Evolutionary conservation across 23 tunicate species (phyloP).

Genomic region (Ciona savignyi): DNA sequence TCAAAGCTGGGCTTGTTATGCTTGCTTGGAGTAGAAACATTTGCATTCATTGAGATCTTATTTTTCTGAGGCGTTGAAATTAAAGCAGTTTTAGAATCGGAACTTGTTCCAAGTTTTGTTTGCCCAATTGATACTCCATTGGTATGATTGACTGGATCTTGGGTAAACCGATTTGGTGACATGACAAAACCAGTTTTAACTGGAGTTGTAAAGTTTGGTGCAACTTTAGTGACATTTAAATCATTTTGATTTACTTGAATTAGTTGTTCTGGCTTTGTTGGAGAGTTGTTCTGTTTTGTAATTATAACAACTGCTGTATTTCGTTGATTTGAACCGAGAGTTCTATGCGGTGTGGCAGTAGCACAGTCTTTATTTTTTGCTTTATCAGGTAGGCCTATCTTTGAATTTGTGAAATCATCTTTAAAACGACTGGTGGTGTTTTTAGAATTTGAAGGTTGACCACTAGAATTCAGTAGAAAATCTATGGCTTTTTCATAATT

Average conservation of each 20-base stretch:
- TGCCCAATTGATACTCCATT: neutral
- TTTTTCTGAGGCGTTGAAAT: neutral
- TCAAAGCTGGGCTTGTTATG: constrained; percentile 12
- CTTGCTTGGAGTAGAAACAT: constrained; percentile 22
- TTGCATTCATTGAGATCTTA: no score
- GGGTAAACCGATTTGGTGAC: neutral
- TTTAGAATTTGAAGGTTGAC: no score
- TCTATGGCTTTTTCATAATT: constrained; percentile 64
- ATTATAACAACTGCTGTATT: neutral
- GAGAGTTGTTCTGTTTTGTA: neutral
- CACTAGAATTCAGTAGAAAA: constrained; percentile 42
- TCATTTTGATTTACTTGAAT: neutral
- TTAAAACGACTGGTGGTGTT: no score
- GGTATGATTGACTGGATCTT: neutral
- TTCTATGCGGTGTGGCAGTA: no score
- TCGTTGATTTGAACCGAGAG: neutral
- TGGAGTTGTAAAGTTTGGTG: constrained; percentile 25
- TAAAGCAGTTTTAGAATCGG: neutral
- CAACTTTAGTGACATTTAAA: constrained; percentile 30
- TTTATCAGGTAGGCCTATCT: no score
- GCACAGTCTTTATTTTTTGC: no score
- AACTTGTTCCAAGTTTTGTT: neutral
- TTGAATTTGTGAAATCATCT: no score
- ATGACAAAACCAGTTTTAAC: constrained; percentile 71
- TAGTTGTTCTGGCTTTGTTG: neutral